phyloP scores from a whole-genome alignment of 2,888 invertebrate species.

The Pardosa pseudoannulata region DNA sequence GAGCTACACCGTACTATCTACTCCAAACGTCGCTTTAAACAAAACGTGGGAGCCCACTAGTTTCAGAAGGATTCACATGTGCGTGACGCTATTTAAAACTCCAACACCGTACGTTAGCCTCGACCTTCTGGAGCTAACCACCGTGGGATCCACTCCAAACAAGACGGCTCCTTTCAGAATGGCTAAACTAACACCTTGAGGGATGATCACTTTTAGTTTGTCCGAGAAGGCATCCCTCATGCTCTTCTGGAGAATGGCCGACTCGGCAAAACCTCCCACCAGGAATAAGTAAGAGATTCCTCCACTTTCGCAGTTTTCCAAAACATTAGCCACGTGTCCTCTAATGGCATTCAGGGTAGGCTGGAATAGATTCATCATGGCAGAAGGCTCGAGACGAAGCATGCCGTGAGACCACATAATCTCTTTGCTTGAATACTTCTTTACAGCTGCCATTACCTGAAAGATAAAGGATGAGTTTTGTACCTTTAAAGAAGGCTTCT shows the following conservation, averaged over 20 bases:
- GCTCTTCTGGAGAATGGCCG: slow-evolving; percentile 80
- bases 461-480: no score
- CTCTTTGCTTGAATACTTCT: slow-evolving; percentile 78
- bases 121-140: slow-evolving; percentile 79
- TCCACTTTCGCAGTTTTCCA: slow-evolving; percentile 77
- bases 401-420: slow-evolving; percentile 81
- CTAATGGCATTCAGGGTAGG: slow-evolving; percentile 79
- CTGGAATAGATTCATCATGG: slow-evolving; percentile 79
- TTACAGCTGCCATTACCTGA: slow-evolving; percentile 79
- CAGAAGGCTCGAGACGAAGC: slow-evolving; percentile 79
- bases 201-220: slow-evolving; percentile 78
- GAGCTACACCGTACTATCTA: no score
- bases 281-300: slow-evolving; percentile 80
- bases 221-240: slow-evolving; percentile 79
- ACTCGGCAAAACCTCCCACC: slow-evolving; percentile 81
- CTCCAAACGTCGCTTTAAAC: no score
- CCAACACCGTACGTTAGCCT: slow-evolving; percentile 81
- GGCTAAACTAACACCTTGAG: slow-evolving; percentile 80
- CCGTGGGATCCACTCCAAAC: slow-evolving; percentile 80
- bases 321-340: slow-evolving; percentile 79
- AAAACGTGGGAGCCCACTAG: no score
- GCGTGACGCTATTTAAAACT: slow-evolving; percentile 80
- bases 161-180: slow-evolving; percentile 81
- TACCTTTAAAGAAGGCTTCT: no score
- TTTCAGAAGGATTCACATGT: no score